A percentile compares a stretch with the other conserved stretches of the same genome.
These are phyloP conservation scores for Homarus americanus DNA, from an alignment of 1,140 invertebrate genomes.

Conservation along the genomic window DNA sequence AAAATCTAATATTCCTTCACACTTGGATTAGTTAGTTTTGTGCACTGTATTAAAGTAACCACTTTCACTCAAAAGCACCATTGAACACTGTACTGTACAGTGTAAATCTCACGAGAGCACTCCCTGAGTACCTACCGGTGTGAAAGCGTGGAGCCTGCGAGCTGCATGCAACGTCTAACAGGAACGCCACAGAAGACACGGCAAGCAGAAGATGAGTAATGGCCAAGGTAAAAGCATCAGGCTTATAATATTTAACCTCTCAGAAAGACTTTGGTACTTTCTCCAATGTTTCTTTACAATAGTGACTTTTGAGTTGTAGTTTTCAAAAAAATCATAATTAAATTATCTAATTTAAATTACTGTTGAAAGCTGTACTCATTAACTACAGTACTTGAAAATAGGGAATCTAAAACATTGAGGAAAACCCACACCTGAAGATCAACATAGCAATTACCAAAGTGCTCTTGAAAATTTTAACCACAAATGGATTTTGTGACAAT, in stretches of 20 bases:
- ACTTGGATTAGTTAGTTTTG: background rate
- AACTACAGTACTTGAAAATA: background rate
- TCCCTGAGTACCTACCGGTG: constrained; percentile 41
- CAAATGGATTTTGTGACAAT: background rate
- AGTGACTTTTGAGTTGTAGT: too few relatives aligned
- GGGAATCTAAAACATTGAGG: background rate
- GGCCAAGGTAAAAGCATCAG: constrained; percentile 50
- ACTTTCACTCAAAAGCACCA: background rate
- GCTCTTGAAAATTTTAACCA: too few relatives aligned
- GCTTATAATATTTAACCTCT: constrained; percentile 17
- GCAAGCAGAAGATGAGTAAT: constrained; percentile 44
- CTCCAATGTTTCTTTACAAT: constrained; percentile 4
- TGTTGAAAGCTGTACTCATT: background rate
- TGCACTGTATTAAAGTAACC: background rate
- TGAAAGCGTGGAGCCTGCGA: constrained; percentile 48
- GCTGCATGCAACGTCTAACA: constrained; percentile 64
- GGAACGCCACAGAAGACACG: constrained; percentile 57
- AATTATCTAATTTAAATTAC: too few relatives aligned
- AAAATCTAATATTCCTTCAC: background rate
- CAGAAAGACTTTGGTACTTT: background rate
- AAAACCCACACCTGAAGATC: background rate
- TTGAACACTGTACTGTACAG: background rate
- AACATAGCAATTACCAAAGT: background rate
- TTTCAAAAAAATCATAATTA: too few relatives aligned
- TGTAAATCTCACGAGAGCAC: background rate